phyloP scores from a whole-genome alignment of 2,888 invertebrate genomes.

The Diarsia brunnea region DNA sequence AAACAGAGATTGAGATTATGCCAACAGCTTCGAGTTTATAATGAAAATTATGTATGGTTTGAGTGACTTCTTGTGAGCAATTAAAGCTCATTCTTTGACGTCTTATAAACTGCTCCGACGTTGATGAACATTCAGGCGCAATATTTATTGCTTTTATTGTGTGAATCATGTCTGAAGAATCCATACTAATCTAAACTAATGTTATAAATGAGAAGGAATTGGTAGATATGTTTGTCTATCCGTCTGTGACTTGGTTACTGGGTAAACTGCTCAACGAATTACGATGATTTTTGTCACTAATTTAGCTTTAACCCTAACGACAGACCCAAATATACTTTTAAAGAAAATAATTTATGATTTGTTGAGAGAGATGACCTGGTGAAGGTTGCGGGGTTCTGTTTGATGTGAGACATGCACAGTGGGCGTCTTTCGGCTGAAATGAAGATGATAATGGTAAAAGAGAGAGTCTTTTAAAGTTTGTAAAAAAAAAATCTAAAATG shows the following conservation, averaged over 20 bases:
- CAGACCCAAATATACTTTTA: background rate
- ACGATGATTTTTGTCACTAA: rapidly evolving
- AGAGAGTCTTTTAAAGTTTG: background rate
- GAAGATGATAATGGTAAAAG: no score
- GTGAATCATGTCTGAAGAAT: slow-evolving; percentile 57
- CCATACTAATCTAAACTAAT: slow-evolving; percentile 20
- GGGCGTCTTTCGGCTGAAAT: no score
- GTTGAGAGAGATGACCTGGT: no score
- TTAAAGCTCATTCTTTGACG: slow-evolving; percentile 82
- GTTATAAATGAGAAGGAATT: background rate
- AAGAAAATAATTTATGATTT: no score
- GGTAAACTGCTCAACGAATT: background rate
- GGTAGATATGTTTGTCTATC: background rate
- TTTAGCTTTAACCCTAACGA: background rate
- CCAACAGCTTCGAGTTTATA: slow-evolving; percentile 36
- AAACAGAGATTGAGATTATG: slow-evolving; percentile 48
- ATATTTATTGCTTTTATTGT: slow-evolving; percentile 72
- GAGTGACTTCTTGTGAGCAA: slow-evolving; percentile 76
- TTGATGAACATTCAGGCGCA: slow-evolving; percentile 72
- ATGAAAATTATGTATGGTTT: slow-evolving; percentile 60
- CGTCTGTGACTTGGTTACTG: background rate
- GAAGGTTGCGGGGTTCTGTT: no score
- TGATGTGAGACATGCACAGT: no score
- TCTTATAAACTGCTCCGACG: slow-evolving; percentile 79
- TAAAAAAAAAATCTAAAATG: background rate